Base-by-base conservation (phyloP, 2,113 vertebrate genomes). In the Pelmatolapia mariae region DNA sequence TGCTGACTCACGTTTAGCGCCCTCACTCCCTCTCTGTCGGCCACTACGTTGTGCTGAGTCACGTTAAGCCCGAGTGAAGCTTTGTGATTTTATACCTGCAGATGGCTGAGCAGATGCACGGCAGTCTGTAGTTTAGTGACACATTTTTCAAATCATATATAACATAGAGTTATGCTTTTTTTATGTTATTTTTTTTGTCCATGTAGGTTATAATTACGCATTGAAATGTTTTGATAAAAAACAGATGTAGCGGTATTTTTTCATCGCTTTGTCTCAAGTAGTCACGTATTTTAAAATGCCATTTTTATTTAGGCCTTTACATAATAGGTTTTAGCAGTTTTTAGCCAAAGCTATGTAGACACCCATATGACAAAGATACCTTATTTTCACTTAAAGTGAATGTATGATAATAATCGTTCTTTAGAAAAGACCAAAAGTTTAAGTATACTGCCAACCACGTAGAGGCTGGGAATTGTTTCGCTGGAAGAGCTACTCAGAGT, bases 1-100 rank as follows among this genome's bases (percentile, higher is more conserved):
- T 80, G 93, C 88, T 85, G 85, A 86, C 9, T 92, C 89, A 88
- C 36, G 85, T 56, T 90, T 84, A 79, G 18, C 24, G 18, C 8
- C 18, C 10, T 4, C n/a, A 38, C 15, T 3, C 4, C 3, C 29
- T 43, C 15, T 0, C 6, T 10, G 61, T 22, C 33, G 36, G 38
- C 4, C 68, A 26, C 3, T n/a, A 31, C 40, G 83, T 59, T 82
- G 83, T 79, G 91, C 85, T 83, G 89, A 91, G 0, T 89, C 91
- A 92, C 6, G 89, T 19, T 90, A 50, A 78, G 26, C 4, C 9
- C 16, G 43, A 80, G 57, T 1, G 68, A 52, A 5, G n/a, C n/a
- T 31, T 73, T 66, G 2, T 10, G 82, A 71, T 85, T 87, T 43
- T 81, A 40, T 61, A 66, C 8, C 22, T 43, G 36, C 54, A 59